A percentile compares a stretch with the other conserved stretches of the same genome.
Conservation (phyloP, 2,113 vertebrate species). For the Takifugu bimaculatus region DNA sequence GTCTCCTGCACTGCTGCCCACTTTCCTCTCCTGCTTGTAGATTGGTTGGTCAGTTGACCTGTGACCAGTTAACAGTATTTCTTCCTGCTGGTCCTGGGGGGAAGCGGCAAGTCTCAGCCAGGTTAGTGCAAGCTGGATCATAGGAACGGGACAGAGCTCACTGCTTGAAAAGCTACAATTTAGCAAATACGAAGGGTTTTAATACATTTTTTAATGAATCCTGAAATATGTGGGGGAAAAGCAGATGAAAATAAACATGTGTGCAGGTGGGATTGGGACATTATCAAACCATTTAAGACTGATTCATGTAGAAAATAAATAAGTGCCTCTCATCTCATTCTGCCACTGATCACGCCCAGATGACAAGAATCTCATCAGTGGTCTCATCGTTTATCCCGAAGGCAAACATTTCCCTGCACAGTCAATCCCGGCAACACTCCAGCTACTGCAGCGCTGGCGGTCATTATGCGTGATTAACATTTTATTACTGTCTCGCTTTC, state of each 20-base stretch:
- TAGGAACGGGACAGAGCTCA: background rate
- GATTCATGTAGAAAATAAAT: conserved; percentile 16
- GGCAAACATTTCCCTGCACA: conserved; percentile 45
- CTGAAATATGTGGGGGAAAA: background rate
- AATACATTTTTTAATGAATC: background rate
- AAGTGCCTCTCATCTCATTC: conserved; percentile 23
- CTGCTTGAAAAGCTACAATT: too few relatives aligned
- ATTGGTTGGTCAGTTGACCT: conserved; percentile 55
- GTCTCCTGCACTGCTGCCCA: conserved; percentile 38
- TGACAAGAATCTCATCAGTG: conserved; percentile 50
- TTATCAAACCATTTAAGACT: conserved; percentile 19
- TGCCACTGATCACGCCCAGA: conserved; percentile 16
- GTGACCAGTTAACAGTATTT: conserved; percentile 71
- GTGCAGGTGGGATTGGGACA: background rate
- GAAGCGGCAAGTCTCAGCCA: conserved; percentile 68
- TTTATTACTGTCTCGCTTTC: conserved; percentile 57
- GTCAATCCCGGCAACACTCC: conserved; percentile 35
- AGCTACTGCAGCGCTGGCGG: conserved; percentile 29
- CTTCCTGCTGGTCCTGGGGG: conserved; percentile 66
- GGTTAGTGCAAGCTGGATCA: conserved; percentile 66
- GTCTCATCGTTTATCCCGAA: conserved; percentile 45
- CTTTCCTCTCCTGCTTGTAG: conserved; percentile 69
- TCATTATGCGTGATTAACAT: conserved; percentile 65
- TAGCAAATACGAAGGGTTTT: background rate
- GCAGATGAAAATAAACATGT: too few relatives aligned